Percentiles rank a stretch among this genome's conserved stretches.
phyloP scores from a whole-genome alignment of 2,888 invertebrate genomes.

The Trichacis sp. region DNA sequence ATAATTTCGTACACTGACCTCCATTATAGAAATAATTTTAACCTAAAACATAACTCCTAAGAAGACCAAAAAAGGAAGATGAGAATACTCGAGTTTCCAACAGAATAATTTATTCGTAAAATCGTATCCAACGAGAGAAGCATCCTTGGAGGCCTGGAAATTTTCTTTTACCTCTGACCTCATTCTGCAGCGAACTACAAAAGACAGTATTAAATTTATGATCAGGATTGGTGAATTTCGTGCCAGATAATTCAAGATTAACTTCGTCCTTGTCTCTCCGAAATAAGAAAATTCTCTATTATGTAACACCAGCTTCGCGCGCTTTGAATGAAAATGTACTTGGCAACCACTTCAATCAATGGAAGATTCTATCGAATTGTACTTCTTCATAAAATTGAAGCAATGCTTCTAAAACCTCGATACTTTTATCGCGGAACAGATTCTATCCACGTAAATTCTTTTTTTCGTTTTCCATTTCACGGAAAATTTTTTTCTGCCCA shows the following conservation, averaged over 20 bases:
- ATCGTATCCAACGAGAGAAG: not conserved
- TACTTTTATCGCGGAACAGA: not conserved
- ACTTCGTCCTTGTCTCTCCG: not conserved
- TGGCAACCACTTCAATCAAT: too few relatives aligned
- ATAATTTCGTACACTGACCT: not conserved
- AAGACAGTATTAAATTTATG: slow-evolving; percentile 35
- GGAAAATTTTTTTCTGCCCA: not conserved
- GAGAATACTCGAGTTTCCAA: not conserved
- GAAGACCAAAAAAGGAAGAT: not conserved
- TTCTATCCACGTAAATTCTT: too few relatives aligned
- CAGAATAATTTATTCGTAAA: slow-evolving; percentile 4
- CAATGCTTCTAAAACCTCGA: not conserved
- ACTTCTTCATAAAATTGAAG: not conserved
- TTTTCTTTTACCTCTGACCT: slow-evolving; percentile 18
- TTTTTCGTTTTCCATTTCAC: too few relatives aligned
- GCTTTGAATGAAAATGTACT: too few relatives aligned
- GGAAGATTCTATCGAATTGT: too few relatives aligned
- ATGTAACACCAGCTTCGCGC: not conserved
- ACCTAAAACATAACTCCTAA: not conserved
- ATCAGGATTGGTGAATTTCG: slow-evolving; percentile 23
- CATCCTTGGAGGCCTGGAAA: slow-evolving; percentile 14
- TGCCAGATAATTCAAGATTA: slow-evolving; percentile 18
- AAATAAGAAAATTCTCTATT: not conserved
- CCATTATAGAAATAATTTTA: not conserved
- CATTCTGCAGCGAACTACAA: slow-evolving; percentile 16